Evolutionary conservation across 2,113 vertebrate genomes (phyloP).

Genomic region (Scomber japonicus): DNA sequence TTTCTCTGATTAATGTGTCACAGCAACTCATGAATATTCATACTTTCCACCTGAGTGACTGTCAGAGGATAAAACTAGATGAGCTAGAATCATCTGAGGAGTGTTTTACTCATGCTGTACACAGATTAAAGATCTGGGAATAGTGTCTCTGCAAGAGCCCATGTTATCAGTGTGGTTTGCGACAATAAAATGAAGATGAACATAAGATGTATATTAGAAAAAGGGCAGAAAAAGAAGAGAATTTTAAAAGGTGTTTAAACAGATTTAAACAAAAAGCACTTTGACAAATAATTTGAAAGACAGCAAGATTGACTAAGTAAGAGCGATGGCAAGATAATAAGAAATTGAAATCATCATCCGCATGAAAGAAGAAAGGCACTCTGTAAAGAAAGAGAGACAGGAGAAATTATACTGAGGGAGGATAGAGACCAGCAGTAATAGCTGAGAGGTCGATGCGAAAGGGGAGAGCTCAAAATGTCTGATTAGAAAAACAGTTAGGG

Average conservation of each 20-base stretch:
- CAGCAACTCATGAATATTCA: conserved; percentile 75
- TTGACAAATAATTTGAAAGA: background rate
- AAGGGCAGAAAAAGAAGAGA: background rate
- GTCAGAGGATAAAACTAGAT: conserved; percentile 30
- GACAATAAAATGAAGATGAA: background rate
- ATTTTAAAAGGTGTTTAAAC: background rate
- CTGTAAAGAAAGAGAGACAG: conserved; percentile 2
- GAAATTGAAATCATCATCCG: conserved; percentile 1
- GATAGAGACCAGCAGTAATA: conserved; percentile 25
- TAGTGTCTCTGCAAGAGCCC: background rate
- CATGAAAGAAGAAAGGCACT: background rate
- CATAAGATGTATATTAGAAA: background rate
- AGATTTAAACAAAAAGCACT: background rate
- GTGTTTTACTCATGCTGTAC: background rate
- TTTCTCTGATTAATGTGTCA: conserved; percentile 76
- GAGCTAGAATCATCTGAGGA: conserved; percentile 34
- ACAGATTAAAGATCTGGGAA: conserved; percentile 7
- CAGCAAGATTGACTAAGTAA: conserved; percentile 9
- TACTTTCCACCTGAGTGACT: conserved; percentile 63
- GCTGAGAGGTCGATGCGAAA: conserved; percentile 34
- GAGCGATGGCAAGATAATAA: conserved; percentile 14
- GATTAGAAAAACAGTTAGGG: conserved; percentile 44
- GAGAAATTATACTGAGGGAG: conserved; percentile 23
- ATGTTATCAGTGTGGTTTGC: background rate
- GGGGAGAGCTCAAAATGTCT: conserved; percentile 46